Conservation (phyloP, 2,113 vertebrate genomes). For the Procavia capensis region DNA sequence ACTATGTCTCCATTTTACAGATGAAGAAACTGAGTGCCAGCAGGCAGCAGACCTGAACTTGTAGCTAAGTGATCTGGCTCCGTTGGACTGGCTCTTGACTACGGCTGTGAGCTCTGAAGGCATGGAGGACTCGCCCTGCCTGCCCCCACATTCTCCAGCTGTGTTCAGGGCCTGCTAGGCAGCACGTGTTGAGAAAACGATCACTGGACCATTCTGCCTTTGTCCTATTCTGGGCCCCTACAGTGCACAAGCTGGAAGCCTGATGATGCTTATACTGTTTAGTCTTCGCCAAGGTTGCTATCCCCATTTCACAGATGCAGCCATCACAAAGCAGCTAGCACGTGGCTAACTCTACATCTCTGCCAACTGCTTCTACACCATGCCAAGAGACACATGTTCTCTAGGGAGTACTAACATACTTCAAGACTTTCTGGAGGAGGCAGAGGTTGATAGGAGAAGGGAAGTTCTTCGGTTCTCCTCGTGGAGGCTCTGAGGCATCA, state of each 20-base stretch:
- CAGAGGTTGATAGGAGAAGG: neutral
- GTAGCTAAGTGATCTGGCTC: neutral
- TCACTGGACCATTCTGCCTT: neutral
- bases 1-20: neutral
- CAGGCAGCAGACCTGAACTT: neutral
- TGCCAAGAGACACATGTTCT: rapidly evolving
- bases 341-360: rapidly evolving
- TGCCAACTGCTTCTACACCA: neutral
- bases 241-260: neutral
- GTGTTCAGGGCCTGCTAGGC: neutral
- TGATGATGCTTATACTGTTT: neutral
- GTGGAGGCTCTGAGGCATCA: neutral
- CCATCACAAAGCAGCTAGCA: neutral
- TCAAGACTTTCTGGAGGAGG: conserved; percentile 20
- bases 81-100: neutral
- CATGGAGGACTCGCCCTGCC: neutral
- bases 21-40: neutral
- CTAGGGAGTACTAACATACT: neutral
- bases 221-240: neutral
- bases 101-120: neutral
- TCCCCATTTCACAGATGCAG: too few species aligned
- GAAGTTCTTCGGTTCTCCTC: neutral
- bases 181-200: rapidly evolving
- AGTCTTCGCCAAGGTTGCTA: rapidly evolving
- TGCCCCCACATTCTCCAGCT: neutral